Evolutionary conservation across 2,113 vertebrate genomes (phyloP), one percentile per base, ranked within the genome.

Genomic region (Chlorodrepanis virens): DNA sequence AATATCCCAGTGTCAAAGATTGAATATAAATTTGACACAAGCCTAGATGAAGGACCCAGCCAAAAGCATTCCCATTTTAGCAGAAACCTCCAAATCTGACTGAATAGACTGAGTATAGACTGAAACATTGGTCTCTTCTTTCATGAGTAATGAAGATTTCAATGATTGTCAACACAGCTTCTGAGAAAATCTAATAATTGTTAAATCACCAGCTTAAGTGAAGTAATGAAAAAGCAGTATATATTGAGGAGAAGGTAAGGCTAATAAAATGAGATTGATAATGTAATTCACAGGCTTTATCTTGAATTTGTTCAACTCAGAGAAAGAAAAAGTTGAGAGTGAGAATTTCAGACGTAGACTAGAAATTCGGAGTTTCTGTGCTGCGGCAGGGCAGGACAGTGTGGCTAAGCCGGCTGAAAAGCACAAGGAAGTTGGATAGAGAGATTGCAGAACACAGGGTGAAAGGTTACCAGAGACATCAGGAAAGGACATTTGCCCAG

Each of bases 381-480:
- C 3, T 9, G 29, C 0, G 1, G 56, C 47, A 79, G 25, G 1
- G 5, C 22, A 54, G 33, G 39, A 54, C 39, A 37, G 10, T 27
- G 5, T 3, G 72, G 8, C 6, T 53, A 31, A 70, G 3, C 5
- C 25, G n/a, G 2, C 9, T 39, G 61, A 71, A 81, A 61, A 78
- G 3, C 39, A 45, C 17, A 15, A 12, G 49, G n/a, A 63, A 50
- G 4, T 17, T 59, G 47, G 56, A 47, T 16, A 18, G n/a, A 47
- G 44, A 0, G 0, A 31, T 20, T 67, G 42, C 3, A 1, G 28
- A 57, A 23, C 5, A 9, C 7, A 13, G 2, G n/a, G 33, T 15
- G 29, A 54, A 50, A 70, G 4, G 7, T 70, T 57, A 29, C 23
- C 37, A 11, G 19, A 61, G 28, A 61, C 39, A 20, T 45, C 37